A percentile compares a stretch with the other conserved stretches of the same genome.
These are phyloP conservation scores for Leptobrachium leishanense DNA, from an alignment of 2,113 vertebrate genomes.

Conservation along the genomic window DNA sequence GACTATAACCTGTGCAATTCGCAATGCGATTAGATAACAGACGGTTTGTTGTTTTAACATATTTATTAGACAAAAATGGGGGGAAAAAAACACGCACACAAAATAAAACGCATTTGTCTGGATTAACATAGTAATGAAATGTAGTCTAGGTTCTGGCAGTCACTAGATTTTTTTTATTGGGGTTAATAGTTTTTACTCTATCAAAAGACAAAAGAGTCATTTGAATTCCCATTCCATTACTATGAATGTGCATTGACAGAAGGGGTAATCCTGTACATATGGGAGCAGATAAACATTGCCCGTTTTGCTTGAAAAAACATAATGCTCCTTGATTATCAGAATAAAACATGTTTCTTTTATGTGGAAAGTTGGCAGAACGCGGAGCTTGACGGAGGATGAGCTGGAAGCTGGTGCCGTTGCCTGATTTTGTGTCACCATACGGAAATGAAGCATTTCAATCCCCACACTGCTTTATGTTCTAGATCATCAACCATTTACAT, in stretches of 20 bases:
- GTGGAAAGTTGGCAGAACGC: conserved; percentile 15
- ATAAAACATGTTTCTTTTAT: conserved; percentile 30
- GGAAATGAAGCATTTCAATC: background rate
- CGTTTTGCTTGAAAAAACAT: conserved; percentile 35
- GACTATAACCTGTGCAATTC: conserved; percentile 8
- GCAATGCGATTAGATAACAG: background rate
- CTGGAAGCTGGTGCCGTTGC: background rate
- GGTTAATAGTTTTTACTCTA: conserved; percentile 24
- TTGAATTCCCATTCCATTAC: conserved; percentile 20
- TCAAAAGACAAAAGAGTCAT: conserved; percentile 28
- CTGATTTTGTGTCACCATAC: background rate
- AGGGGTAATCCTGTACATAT: conserved; percentile 30
- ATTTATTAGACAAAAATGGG: conserved; percentile 6
- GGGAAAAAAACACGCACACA: too few species aligned
- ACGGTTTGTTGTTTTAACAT: conserved; percentile 14
- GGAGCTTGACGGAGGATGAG: background rate
- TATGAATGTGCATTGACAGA: conserved; percentile 7
- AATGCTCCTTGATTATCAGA: conserved; percentile 34
- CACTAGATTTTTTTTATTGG: conserved; percentile 13
- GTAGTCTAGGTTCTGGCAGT: conserved; percentile 6
- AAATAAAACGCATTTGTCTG: background rate
- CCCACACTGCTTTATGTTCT: background rate
- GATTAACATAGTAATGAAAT: conserved; percentile 37
- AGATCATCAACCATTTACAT: too few species aligned
- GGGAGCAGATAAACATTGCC: conserved; percentile 34